A percentile compares a stretch with the other conserved stretches of the same genome.
phyloP scores from a whole-genome alignment of 2,113 vertebrate species.

The Malurus elegans region DNA sequence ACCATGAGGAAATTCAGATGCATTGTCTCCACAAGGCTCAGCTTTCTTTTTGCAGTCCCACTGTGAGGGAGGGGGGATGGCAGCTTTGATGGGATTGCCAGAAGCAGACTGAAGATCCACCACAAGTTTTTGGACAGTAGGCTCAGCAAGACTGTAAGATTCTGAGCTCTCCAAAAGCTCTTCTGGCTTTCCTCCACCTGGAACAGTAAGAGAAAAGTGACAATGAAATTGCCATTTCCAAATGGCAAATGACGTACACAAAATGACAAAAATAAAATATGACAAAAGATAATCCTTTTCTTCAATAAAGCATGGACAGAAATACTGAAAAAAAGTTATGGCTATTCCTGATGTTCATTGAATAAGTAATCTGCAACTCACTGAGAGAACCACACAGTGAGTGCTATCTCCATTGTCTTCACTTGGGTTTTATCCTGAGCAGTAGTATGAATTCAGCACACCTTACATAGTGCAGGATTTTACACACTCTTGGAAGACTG shows the following conservation, averaged over 20 bases:
- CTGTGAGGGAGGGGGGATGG: neutral
- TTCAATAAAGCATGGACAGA: neutral
- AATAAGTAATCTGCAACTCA: neutral
- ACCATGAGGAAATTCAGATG: conserved; percentile 78
- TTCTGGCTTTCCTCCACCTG: conserved; percentile 57
- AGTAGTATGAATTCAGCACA: neutral
- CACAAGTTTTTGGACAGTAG: conserved; percentile 54
- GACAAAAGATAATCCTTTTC: neutral
- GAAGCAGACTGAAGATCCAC: conserved; percentile 41
- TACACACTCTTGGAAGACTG: neutral
- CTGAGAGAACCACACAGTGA: neutral
- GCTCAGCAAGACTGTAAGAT: conserved; percentile 19
- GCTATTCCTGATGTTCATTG: neutral
- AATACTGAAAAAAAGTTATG: neutral
- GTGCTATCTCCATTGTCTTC: neutral
- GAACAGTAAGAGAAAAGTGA: neutral
- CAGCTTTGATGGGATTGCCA: conserved; percentile 65
- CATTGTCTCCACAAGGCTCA: conserved; percentile 78
- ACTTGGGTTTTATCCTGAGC: neutral
- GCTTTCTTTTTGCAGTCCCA: conserved; percentile 80
- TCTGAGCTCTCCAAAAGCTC: conserved; percentile 70
- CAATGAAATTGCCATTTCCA: neutral
- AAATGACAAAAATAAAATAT: neutral
- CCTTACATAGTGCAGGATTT: neutral
- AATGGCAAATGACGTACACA: neutral